A percentile compares a stretch with the other conserved stretches of the same genome.
phyloP scores from a whole-genome alignment of 2,113 vertebrate species.

The Pelecanoides urinatrix region DNA sequence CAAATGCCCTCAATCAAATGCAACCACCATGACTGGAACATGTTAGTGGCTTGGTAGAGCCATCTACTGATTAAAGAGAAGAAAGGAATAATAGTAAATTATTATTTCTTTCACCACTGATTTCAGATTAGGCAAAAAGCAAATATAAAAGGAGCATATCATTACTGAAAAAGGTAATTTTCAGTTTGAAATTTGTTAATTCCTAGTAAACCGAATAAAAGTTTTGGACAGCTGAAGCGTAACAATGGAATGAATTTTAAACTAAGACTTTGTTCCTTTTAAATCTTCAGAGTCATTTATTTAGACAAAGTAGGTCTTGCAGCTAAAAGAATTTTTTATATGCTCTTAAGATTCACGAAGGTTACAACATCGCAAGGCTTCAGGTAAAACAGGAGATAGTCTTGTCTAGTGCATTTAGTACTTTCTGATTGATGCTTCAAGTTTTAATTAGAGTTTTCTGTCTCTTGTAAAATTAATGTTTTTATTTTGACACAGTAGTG shows the following conservation, averaged over 20 bases:
- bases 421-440: not conserved
- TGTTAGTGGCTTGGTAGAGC: not conserved
- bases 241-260: not conserved
- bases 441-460: not conserved
- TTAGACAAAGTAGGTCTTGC: not conserved
- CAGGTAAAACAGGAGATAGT: not conserved
- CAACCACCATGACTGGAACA: not conserved
- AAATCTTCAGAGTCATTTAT: not conserved
- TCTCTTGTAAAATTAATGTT: not conserved
- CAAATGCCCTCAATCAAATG: not conserved
- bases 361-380: not conserved
- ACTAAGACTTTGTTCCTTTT: not conserved
- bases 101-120: not conserved
- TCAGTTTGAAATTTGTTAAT: not conserved
- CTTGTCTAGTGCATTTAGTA: not conserved
- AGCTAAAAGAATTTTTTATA: not conserved
- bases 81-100: not conserved
- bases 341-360: not conserved
- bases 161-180: not conserved
- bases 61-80: slow-evolving; percentile 10
- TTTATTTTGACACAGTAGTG: not conserved
- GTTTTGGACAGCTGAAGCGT: not conserved
- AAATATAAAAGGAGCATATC: not conserved
- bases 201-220: not conserved
- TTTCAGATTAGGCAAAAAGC: not conserved